Percentiles rank a stretch among this genome's conserved stretches.
phyloP scores from a whole-genome alignment of 2,888 invertebrate species.

The Lepidonotus clava region DNA sequence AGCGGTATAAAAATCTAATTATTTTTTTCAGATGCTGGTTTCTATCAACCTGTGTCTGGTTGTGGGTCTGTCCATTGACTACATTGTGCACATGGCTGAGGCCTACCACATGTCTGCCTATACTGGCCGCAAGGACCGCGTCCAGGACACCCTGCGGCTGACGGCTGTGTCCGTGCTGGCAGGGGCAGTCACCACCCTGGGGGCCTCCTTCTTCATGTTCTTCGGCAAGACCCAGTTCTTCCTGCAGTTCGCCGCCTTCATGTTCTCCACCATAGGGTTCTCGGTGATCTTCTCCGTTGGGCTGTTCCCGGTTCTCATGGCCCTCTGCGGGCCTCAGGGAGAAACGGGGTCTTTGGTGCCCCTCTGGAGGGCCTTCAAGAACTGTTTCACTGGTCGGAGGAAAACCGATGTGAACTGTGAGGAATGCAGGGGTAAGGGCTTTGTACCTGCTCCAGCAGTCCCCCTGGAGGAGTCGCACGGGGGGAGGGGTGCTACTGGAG shows the following conservation, averaged over 20 bases:
- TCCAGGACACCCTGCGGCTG: constrained; percentile 71
- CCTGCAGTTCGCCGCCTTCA: constrained; percentile 75
- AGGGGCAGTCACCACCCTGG: constrained; percentile 74
- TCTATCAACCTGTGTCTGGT: constrained; percentile 74
- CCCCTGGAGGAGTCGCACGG: no score
- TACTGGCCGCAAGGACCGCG: constrained; percentile 66
- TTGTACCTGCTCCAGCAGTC: not conserved
- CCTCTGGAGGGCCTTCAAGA: not conserved
- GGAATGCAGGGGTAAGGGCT: not conserved
- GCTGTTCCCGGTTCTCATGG: constrained; percentile 69
- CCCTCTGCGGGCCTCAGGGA: constrained; percentile 70
- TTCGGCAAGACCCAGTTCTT: constrained; percentile 75
- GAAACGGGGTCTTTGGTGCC: constrained; percentile 64
- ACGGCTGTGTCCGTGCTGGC: constrained; percentile 74
- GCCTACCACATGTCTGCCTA: constrained; percentile 71
- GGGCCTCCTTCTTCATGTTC: constrained; percentile 76
- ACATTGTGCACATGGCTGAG: constrained; percentile 75
- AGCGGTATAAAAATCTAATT: not conserved
- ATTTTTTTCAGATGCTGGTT: constrained; percentile 67
- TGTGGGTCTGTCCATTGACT: constrained; percentile 74
- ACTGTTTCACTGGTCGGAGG: not conserved
- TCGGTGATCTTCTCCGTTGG: constrained; percentile 72
- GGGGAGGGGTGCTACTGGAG: no score
- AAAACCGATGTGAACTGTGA: constrained; percentile 9
- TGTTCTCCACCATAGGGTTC: constrained; percentile 75